Conservation (phyloP, 2,797 vertebrate genomes). For the Rhabdophis nuchalis region DNA sequence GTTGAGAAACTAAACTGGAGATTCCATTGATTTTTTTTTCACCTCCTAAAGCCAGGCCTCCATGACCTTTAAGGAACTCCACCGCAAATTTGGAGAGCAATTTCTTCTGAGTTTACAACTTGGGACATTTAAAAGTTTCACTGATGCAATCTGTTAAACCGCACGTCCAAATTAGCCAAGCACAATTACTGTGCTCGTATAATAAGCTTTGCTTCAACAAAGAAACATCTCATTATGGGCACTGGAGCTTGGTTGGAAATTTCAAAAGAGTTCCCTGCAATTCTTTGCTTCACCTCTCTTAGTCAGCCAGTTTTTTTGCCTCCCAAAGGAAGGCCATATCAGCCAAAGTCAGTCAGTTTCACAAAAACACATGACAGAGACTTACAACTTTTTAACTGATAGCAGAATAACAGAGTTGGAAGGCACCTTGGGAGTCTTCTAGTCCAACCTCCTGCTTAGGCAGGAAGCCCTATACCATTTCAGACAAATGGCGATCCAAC, state of each 20-base stretch:
- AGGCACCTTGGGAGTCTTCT: too few relatives aligned
- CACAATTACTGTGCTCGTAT: not conserved
- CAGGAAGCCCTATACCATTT: too few relatives aligned
- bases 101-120: not conserved
- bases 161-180: not conserved
- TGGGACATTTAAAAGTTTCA: not conserved
- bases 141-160: not conserved
- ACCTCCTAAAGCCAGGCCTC: not conserved
- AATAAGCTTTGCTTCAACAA: not conserved
- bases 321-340: not conserved
- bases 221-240: not conserved
- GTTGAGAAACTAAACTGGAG: not conserved
- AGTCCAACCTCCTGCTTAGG: too few relatives aligned
- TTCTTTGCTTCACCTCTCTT: not conserved
- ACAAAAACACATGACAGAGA: not conserved
- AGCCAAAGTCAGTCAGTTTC: not conserved
- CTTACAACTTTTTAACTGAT: not conserved
- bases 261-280: not conserved
- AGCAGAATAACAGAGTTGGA: not conserved
- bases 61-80: not conserved
- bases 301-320: not conserved
- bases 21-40: not conserved
- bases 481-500: too few relatives aligned
- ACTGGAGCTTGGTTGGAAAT: not conserved
- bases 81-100: not conserved